These are phyloP conservation scores for Neodiprion lecontei DNA, from an alignment of 1,140 invertebrate species.

Conservation along the genomic window DNA sequence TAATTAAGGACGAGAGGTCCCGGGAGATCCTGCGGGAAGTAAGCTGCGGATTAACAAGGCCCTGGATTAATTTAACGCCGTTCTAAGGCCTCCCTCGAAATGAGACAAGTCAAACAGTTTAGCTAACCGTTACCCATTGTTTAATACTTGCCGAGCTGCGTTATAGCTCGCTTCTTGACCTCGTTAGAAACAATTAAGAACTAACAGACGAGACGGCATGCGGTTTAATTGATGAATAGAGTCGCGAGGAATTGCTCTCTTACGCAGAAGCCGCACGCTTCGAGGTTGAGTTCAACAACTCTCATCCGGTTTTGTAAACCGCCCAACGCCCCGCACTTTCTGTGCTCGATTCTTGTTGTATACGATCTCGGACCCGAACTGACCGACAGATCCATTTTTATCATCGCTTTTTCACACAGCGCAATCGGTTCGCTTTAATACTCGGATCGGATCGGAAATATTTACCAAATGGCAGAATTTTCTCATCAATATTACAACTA, in stretches of 20 bases:
- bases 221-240: conserved; percentile 41
- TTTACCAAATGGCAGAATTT: too few relatives aligned
- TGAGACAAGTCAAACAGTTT: background rate
- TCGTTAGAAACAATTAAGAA: conserved; percentile 50
- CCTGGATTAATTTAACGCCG: background rate
- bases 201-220: conserved; percentile 31
- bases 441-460: too few relatives aligned
- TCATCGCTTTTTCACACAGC: background rate
- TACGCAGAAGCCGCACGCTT: background rate
- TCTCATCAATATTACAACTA: too few relatives aligned
- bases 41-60: background rate
- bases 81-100: background rate
- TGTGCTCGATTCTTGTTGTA: background rate
- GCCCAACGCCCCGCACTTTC: background rate
- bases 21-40: background rate
- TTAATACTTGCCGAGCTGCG: background rate
- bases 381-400: too few relatives aligned
- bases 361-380: background rate
- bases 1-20: background rate
- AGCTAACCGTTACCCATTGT: conserved; percentile 10
- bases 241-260: conserved; percentile 3
- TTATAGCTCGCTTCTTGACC: conserved; percentile 20
- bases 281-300: conserved; percentile 7
- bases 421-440: background rate
- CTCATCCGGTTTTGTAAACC: conserved; percentile 1